Evolutionary conservation across 1,140 invertebrate species (phyloP).

Genomic region (Drusus annulatus): DNA sequence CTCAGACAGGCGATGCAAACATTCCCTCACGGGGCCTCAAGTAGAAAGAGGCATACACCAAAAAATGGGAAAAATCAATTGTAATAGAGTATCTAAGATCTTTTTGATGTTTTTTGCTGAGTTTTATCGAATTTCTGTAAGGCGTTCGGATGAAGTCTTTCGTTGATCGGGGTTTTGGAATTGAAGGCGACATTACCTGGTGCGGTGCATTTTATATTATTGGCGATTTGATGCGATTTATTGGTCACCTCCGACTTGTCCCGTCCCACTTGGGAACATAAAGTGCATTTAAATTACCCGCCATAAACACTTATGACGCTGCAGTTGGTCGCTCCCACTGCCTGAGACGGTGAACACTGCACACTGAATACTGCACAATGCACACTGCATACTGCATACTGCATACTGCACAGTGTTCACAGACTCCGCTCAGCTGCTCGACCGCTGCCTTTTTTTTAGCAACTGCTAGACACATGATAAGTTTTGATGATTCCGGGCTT

Average conservation of each 20-base stretch:
- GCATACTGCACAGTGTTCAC: too few relatives aligned
- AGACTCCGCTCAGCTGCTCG: too few relatives aligned
- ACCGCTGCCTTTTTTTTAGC: too few relatives aligned
- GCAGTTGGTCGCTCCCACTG: background rate
- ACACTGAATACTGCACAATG: too few relatives aligned
- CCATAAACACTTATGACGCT: constrained; percentile 49
- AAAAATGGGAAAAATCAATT: background rate
- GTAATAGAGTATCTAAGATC: background rate
- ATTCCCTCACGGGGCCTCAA: background rate
- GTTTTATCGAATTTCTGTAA: background rate
- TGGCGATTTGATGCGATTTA: constrained; percentile 49
- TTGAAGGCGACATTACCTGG: constrained; percentile 33
- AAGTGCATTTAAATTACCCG: constrained; percentile 52
- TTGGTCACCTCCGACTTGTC: constrained; percentile 45
- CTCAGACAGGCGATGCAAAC: background rate
- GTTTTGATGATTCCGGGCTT: too few relatives aligned
- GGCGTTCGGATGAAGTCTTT: constrained; percentile 5
- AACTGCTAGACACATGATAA: too few relatives aligned
- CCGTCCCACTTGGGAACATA: constrained; percentile 45
- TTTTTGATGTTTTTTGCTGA: too few relatives aligned
- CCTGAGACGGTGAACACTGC: too few relatives aligned
- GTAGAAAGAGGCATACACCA: background rate
- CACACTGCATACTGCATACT: too few relatives aligned
- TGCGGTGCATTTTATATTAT: constrained; percentile 43
- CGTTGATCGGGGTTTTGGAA: constrained; percentile 15